Evolutionary conservation across 2,888 invertebrate genomes (phyloP), one percentile per base, ranked within the genome.

Genomic region (Cynaeus angustus): DNA sequence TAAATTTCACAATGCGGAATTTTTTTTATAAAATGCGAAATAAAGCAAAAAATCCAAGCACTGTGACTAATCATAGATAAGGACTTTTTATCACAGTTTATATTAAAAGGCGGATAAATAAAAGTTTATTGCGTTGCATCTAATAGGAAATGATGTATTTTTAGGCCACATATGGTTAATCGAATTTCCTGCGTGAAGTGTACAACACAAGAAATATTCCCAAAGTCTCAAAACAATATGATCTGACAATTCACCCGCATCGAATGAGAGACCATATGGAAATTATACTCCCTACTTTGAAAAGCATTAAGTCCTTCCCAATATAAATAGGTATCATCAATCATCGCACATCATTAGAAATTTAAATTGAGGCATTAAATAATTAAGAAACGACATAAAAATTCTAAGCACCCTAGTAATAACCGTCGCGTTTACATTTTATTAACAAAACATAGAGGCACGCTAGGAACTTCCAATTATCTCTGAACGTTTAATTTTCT

Each of bases 401-500:
- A 46, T 7, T 46, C 43, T 16, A n/a, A 12, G 41, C 41, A 41
- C 41, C 13, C 46, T 7, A 21, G n/a, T 46, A 46, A 46, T 46
- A 46, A 46, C 9, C 10, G 46, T 43, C 21, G 21, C 21, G 21
- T 37, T 37, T 37, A 37, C 37, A 37, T 37, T n/a, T n/a, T n/a
- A n/a, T n/a, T n/a, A n/a, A n/a, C n/a, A n/a, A n/a, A 38, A 41
- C 41, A 41, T n/a, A n/a, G 37, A 37, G n/a, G 37, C 37, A 13
- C 41, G 41, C 13, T 7, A 6, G 33, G 33, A 7, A 33, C 33
- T 33, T 33, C 33, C 41, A 41, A 13, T 41, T 41, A 41, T 41
- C 26, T 46, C 13, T 48, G 10, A 12, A 28, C 13, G 56, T 33
- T 21, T 41, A 41, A 41, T 38, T 56, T 56, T 56, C 38, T 55